Evolutionary conservation across 1,140 invertebrate genomes (phyloP), one percentile per base, ranked within the genome.

Genomic region (Vanessa tameamea): DNA sequence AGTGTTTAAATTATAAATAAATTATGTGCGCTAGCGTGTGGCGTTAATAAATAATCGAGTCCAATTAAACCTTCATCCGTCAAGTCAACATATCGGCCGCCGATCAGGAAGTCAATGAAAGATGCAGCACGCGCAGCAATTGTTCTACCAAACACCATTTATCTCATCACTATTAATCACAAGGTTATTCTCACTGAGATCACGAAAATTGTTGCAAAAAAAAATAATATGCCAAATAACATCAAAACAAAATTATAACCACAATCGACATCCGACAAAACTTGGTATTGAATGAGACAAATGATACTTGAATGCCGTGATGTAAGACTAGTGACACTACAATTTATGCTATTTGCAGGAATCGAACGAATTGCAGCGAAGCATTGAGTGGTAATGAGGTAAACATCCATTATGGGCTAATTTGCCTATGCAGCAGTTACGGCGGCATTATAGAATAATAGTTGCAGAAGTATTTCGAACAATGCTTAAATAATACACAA

Each of bases 121-220:
- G 81, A 84, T 15, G 69, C 74, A 12, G 73, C 73, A 43, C 72
- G 75, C 31, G 84, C 16, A 23, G 67, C 77, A 23, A 84, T n/a
- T 71, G 37, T 43, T 43, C 78, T 79, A 61, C 81, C 78, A 66
- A 84, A 82, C 74, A 85, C 78, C 83, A 87, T 85, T 80, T 81
- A 82, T 75, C 74, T 74, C 69, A 80, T 71, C 55, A 69, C 57
- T 53, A 59, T 20, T 37, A 63, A 48, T 59, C 75, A 69, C 63
- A 77, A 71, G 59, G 65, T 57, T 64, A 50, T 67, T 16, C 13
- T 48, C 57, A 55, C 68, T 50, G 57, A 8, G 37, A n/a, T 47
- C 55, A 43, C 61, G 23, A 50, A 57, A 68, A 68, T 47, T n/a
- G 12, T 14, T 43, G 47, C 9, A 9, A 16, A 31, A 66, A 51